phyloP scores from a whole-genome alignment of 2,113 vertebrate species.

The Macquaria australasica region DNA sequence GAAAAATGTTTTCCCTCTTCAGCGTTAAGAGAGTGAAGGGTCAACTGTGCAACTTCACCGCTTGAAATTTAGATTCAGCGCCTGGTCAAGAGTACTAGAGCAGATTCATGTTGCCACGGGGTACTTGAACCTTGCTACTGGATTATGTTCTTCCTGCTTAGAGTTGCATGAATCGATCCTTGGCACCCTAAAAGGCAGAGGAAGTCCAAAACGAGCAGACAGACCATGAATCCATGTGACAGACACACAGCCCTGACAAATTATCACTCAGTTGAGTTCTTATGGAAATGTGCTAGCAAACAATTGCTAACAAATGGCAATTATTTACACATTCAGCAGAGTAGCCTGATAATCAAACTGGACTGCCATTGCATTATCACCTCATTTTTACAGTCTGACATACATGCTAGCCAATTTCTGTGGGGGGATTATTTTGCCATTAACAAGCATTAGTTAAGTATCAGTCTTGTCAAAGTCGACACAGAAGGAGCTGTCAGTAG shows the following conservation, averaged over 20 bases:
- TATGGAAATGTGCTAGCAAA: background rate
- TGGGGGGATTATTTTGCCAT: background rate
- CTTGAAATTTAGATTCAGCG: constrained; percentile 5
- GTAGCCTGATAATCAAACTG: background rate
- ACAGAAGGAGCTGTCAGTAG: background rate
- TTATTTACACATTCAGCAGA: background rate
- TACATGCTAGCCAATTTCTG: background rate
- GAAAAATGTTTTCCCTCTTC: background rate
- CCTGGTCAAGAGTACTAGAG: background rate
- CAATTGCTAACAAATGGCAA: background rate
- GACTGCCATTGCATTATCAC: background rate
- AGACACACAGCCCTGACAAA: background rate
- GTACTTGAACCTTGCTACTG: background rate
- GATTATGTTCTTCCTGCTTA: background rate
- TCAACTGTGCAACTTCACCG: constrained; percentile 4
- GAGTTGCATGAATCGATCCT: background rate
- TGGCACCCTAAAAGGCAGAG: background rate
- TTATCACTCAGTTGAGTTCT: background rate
- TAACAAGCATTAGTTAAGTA: background rate
- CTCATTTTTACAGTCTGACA: background rate
- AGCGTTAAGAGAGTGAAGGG: background rate
- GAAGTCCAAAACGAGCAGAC: background rate
- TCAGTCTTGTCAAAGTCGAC: background rate
- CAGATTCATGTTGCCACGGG: background rate
- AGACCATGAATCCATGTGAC: constrained; percentile 3